Evolutionary conservation across 1,140 invertebrate species (phyloP), one percentile per base, ranked within the genome.

Genomic region (Oscheius sp.): DNA sequence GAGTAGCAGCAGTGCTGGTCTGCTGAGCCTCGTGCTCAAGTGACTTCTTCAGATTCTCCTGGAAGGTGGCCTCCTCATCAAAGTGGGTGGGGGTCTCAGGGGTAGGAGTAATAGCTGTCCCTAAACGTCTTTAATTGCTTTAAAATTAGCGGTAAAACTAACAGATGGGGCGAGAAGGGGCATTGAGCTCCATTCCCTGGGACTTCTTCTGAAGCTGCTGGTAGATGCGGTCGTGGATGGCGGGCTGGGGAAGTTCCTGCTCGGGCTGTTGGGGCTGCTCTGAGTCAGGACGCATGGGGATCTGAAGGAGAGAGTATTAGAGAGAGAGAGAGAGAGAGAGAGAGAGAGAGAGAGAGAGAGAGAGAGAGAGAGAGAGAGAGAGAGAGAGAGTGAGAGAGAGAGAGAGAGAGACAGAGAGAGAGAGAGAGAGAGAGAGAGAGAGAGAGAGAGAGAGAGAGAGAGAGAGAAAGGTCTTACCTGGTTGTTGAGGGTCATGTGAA

Each of bases 101-200:
- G 45, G 69, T 71, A 61, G 69, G 69, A 35, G 69, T 71, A 61
- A 71, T 71, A 7, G 69, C 69, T 18, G 69, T 71, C 69, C 69
- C 67, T 69, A 42, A 65, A 66, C 20, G 20, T 45, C 18, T 23
- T 36, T 59, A 26, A 42, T 68, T n/a, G n/a, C 20, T 2, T 55
- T 15, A 55, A 4, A 20, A 49, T 68, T 32, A n/a, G n/a, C n/a
- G 13, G 26, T 20, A 58, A 26, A 23, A 3, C 23, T 59, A 2
- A 69, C 67, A 71, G 28, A 71, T 71, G 26, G 58, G 69, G 36
- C 69, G 59, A 38, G 29, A 31, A 61, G 69, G 69, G 29, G 69
- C 69, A 32, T 71, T 52, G 38, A 71, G 35, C 32, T 59, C 52
- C 26, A 71, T 71, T 15, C 59, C 59, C 31, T 71, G 69, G 4